phyloP scores from a whole-genome alignment of 2,888 invertebrate species.

The Drosophila quasianomalipes region DNA sequence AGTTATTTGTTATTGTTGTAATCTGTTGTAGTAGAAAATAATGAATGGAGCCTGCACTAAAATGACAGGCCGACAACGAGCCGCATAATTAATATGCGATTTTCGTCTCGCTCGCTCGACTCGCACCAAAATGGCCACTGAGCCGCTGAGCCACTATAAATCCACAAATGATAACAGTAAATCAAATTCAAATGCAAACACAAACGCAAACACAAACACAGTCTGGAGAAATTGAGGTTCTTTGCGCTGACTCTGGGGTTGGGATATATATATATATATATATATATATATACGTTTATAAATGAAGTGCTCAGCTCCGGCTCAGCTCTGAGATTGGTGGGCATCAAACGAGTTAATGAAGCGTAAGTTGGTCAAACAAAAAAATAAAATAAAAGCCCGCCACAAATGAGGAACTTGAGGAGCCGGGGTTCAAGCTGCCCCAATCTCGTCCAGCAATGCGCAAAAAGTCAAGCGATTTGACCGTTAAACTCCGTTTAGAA shows the following conservation, averaged over 20 bases:
- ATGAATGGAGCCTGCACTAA: slow-evolving; percentile 58
- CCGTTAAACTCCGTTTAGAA: slow-evolving; percentile 66
- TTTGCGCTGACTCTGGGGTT: background rate
- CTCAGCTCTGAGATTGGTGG: background rate
- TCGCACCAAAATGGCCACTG: slow-evolving; percentile 49
- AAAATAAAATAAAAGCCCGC: slow-evolving; percentile 1
- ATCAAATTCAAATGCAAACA: slow-evolving; percentile 68
- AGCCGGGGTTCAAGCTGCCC: slow-evolving; percentile 2
- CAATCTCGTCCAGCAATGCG: slow-evolving; percentile 15
- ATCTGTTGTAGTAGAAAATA: slow-evolving; percentile 41
- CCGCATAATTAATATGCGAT: slow-evolving; percentile 75
- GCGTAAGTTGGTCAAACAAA: slow-evolving; percentile 46
- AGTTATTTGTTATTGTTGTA: slow-evolving; percentile 13
- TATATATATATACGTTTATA: slow-evolving; percentile 26
- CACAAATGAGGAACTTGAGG: slow-evolving; percentile 19
- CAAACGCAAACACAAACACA: background rate
- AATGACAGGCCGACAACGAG: slow-evolving; percentile 57
- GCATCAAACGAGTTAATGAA: slow-evolving; percentile 78
- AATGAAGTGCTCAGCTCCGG: slow-evolving; percentile 48
- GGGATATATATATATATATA: background rate
- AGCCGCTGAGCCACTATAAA: slow-evolving; percentile 61
- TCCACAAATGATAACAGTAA: slow-evolving; percentile 70
- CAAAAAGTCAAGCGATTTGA: slow-evolving; percentile 78
- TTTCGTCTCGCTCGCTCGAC: slow-evolving; percentile 41
- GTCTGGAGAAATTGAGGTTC: slow-evolving; percentile 1